Base-by-base conservation (phyloP, 2,888 invertebrate species). In the Thymelicus sylvestris region DNA sequence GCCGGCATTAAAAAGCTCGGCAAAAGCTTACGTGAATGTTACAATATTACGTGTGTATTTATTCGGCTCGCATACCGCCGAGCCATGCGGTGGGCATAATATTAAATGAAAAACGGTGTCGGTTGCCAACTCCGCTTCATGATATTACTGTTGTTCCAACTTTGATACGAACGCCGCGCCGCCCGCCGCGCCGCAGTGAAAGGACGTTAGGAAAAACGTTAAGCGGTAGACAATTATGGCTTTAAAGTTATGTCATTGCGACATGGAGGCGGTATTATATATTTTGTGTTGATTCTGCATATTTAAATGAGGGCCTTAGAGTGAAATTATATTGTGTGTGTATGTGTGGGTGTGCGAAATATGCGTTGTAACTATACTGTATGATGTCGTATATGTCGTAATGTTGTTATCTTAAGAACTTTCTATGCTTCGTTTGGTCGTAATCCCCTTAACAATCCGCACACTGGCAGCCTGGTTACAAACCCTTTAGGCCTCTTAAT, bases 51-150 rank as follows among this genome's bases (percentile, higher is more conserved):
- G 59, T 70, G 59, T 48, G 64, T 70, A 70, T 70, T 65, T 65
- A 70, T 65, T 60, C 60, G n/a, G n/a, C 19, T 47, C 68, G 55
- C 68, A n/a, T 47, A 59, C 15, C 57, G 59, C 57, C 24, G 39
- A 48, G 69, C 50, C 65, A 41, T 70, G 70, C 65, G 64, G 59
- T 59, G 64, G 64, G 64, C 64, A 66, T 66, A 64, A 64, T 69
- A 69, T 69, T 69, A 69, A 69, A 69, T 69, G 69, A 55, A 69
- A 64, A 69, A 64, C 59, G 52, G 52, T 63, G 69, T 69, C 59
- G 64, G 69, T 70, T 70, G 65, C 70, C 65, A 65, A 65, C 70
- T 69, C 57, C 8, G 69, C 47, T 66, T 66, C 70, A 65, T 61
- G 65, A 70, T 70, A 70, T 69, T 69, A 64, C 55, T 47, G 59